phyloP scores from a whole-genome alignment of 2,797 vertebrate genomes.

The Cuculus canorus region DNA sequence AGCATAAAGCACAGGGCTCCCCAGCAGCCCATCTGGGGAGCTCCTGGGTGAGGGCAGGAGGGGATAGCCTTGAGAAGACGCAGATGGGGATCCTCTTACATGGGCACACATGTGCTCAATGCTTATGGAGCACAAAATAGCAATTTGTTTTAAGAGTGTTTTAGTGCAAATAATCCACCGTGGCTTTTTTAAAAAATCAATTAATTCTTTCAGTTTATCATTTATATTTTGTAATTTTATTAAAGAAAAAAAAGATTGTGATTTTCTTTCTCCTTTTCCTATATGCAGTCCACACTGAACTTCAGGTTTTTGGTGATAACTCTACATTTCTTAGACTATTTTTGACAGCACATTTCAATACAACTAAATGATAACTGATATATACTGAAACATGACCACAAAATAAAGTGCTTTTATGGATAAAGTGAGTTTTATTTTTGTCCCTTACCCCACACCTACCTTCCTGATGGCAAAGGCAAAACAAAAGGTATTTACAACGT shows the following conservation, averaged over 20 bases:
- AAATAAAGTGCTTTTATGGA: conserved; percentile 80
- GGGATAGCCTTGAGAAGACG: not conserved
- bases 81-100: not conserved
- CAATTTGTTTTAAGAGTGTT: conserved; percentile 32
- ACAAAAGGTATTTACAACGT: not conserved
- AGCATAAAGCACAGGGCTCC: not conserved
- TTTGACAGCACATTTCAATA: conserved; percentile 68
- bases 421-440: conserved; percentile 52
- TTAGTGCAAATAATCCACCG: conserved; percentile 70
- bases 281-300: conserved; percentile 65
- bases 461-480: not conserved
- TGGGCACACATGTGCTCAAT: not conserved
- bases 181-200: conserved; percentile 17
- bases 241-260: conserved; percentile 20
- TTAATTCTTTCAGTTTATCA: conserved; percentile 52
- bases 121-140: conserved; percentile 47
- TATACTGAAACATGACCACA: conserved; percentile 66
- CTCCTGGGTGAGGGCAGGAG: not conserved
- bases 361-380: conserved; percentile 43
- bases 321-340: conserved; percentile 63
- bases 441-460: not conserved
- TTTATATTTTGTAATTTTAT: conserved; percentile 72
- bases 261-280: not conserved
- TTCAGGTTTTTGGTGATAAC: conserved; percentile 64
- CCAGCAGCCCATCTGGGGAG: not conserved